phyloP scores from a whole-genome alignment of 2,113 vertebrate genomes.

The Colius striatus region DNA sequence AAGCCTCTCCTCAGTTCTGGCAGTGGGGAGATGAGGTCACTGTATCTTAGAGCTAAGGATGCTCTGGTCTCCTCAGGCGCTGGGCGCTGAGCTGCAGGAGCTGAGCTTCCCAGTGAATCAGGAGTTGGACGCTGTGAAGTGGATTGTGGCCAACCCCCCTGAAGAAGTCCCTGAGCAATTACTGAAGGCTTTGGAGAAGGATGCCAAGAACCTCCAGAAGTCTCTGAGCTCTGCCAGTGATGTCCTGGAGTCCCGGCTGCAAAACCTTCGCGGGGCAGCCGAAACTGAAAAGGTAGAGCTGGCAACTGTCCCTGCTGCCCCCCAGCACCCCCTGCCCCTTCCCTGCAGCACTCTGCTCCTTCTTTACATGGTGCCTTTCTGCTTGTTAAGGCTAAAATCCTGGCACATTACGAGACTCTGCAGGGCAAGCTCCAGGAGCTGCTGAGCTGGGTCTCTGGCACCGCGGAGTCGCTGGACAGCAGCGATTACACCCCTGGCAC shows the following conservation, averaged over 20 bases:
- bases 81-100: conserved; percentile 87
- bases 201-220: conserved; percentile 87
- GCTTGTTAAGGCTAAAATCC: conserved; percentile 64
- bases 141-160: conserved; percentile 76
- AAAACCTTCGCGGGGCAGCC: conserved; percentile 75
- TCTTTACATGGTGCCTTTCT: neutral
- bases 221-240: conserved; percentile 81
- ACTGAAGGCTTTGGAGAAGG: conserved; percentile 90
- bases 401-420: conserved; percentile 71
- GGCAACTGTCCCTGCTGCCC: neutral
- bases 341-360: rapidly evolving
- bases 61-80: conserved; percentile 73
- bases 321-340: neutral
- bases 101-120: conserved; percentile 82
- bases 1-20: neutral
- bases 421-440: conserved; percentile 78
- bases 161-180: conserved; percentile 89
- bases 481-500: neutral
- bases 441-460: conserved; percentile 79
- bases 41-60: neutral
- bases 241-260: conserved; percentile 77
- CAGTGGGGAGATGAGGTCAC: neutral
- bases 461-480: conserved; percentile 10
- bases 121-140: conserved; percentile 81
- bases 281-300: conserved; percentile 82